Conservation (phyloP, 2,113 vertebrate genomes). For the Gopherus flavomarginatus region DNA sequence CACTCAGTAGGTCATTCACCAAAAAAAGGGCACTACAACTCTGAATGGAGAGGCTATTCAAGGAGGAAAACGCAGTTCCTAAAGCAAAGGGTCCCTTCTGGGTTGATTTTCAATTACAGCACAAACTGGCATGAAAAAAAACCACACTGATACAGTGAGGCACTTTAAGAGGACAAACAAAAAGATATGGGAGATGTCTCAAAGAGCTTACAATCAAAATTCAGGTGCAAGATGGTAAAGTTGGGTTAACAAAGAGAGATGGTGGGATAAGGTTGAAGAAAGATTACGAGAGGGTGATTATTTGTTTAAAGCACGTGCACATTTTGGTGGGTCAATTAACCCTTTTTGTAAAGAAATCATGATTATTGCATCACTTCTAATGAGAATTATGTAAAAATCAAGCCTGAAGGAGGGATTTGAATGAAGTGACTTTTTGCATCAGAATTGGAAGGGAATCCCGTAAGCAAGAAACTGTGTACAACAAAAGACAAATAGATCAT, state of each 20-base stretch:
- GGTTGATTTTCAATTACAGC: not conserved
- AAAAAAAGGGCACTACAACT: not conserved
- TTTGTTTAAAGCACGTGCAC: not conserved
- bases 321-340: not conserved
- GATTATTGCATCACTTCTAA: not conserved
- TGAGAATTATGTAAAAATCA: not conserved
- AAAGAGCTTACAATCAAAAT: not conserved
- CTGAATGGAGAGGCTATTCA: not conserved
- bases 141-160: not conserved
- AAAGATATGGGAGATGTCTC: not conserved
- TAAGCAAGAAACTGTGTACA: not conserved
- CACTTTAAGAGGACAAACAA: not conserved
- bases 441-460: not conserved
- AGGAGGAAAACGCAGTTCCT: not conserved
- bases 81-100: not conserved
- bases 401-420: not conserved
- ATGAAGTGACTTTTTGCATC: not conserved
- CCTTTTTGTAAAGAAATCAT: not conserved
- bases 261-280: not conserved
- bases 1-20: not conserved
- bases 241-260: not conserved
- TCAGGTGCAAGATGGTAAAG: not conserved
- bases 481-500: not conserved
- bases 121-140: not conserved
- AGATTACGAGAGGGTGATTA: not conserved